These are phyloP conservation scores for Phyllostomus hastatus DNA, from an alignment of 2,113 vertebrate species.

Conservation along the genomic window DNA sequence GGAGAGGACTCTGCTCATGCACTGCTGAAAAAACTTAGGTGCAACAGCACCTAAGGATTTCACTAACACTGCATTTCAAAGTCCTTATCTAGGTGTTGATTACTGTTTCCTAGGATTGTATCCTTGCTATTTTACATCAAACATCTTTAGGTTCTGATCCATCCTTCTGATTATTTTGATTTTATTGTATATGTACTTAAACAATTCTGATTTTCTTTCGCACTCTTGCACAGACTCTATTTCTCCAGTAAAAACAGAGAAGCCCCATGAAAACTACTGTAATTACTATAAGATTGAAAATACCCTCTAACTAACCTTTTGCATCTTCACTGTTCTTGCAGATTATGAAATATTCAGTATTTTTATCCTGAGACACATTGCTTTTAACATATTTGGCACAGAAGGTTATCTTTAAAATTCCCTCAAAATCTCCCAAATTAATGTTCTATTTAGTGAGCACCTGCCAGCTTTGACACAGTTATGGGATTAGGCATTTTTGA, in stretches of 20 bases:
- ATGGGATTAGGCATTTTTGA: constrained; percentile 50
- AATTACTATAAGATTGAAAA: neutral
- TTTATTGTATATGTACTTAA: neutral
- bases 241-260: neutral
- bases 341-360: constrained; percentile 9
- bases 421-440: constrained; percentile 60
- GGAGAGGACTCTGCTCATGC: neutral
- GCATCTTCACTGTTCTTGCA: neutral
- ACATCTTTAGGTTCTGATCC: neutral
- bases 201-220: neutral
- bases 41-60: neutral
- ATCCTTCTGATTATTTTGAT: neutral
- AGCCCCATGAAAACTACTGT: neutral
- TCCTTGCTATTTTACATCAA: neutral
- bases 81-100: neutral
- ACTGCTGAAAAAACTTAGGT: neutral
- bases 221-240: accelerated
- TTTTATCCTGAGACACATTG: constrained; percentile 15
- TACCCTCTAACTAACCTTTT: neutral
- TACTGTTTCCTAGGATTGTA: neutral
- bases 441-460: constrained; percentile 44
- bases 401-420: constrained; percentile 54
- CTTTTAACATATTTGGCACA: constrained; percentile 39
- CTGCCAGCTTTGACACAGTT: constrained; percentile 53
- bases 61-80: neutral